Conservation (phyloP, 2,888 invertebrate species). For the Dolichomitus sp. region DNA sequence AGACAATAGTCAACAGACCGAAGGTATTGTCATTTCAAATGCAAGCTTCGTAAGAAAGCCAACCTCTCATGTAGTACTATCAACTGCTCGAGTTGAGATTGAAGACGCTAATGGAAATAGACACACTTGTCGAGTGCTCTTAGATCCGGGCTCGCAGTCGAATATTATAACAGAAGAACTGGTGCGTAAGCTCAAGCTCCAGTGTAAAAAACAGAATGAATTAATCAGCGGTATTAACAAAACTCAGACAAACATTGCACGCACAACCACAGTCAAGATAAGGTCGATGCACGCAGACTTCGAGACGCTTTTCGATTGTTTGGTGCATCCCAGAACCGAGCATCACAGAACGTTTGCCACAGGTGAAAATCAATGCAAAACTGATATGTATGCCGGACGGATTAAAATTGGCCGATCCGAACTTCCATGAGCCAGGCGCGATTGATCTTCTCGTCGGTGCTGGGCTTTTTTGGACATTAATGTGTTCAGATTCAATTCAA, state of each 20-base stretch:
- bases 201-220: conserved; percentile 24
- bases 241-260: conserved; percentile 20
- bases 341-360: too few relatives aligned
- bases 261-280: conserved; percentile 12
- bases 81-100: conserved; percentile 28
- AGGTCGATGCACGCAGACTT: conserved; percentile 33
- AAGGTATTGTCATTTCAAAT: neutral
- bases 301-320: neutral
- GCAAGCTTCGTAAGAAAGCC: conserved; percentile 30
- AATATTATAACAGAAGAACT: conserved; percentile 54
- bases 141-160: conserved; percentile 58
- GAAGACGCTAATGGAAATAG: conserved; percentile 26
- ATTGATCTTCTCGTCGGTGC: too few relatives aligned
- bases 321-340: too few relatives aligned
- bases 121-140: conserved; percentile 44
- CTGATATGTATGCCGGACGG: too few relatives aligned
- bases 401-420: too few relatives aligned
- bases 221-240: conserved; percentile 51
- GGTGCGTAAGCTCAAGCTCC: conserved; percentile 34
- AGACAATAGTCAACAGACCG: neutral
- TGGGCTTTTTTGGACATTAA: too few relatives aligned
- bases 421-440: too few relatives aligned
- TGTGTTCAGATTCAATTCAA: too few relatives aligned
- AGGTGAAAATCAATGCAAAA: too few relatives aligned
- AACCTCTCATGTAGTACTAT: conserved; percentile 33